Base-by-base conservation (phyloP, 2,113 vertebrate species). In the Bagarius yarrelli region DNA sequence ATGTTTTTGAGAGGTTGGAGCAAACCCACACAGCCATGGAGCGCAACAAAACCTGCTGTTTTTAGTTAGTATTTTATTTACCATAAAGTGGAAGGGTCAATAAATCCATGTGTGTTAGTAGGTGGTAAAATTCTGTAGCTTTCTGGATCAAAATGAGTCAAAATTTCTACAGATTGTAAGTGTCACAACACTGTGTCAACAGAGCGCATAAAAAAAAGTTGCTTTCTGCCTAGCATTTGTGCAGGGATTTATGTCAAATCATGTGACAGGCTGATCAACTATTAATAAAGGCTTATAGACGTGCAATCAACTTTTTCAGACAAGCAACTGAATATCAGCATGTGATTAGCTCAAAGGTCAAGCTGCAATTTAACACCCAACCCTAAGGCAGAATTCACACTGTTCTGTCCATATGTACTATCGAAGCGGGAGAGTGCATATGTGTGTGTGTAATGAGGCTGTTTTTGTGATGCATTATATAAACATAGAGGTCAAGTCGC, bases 401-500 rank as follows among this genome's bases (percentile, higher is more conserved):
- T 36, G 72, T 57, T 57, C 27, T 75, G 32, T 36, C 53, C 72
- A 75, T 75, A 59, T 75, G 72, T 19, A 23, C 30, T 61, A 40
- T 5, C 36, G 55, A 55, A 53, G 9, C 12, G 16, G 6, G 15
- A 36, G 44, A 34, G 21, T 34, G 69, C 52, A 47, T 32, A 63
- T 57, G 81, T 71, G n/a, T 25, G 72, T 74, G 74, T 72, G 61
- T 8, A 8, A 53, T 80, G 18, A 21, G 11, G 4, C 8, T 75
- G 71, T 36, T 23, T 81, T 25, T 52, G 67, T 55, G 57, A 16
- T 36, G 55, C 23, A 79, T 55, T 71, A 59, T 60, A 59, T 47
- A 25, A 80, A 60, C 78, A 59, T 50, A 18, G 67, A 71, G 78
- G 78, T 80, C 78, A 80, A 30, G 55, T 70, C 55, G 64, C 78